Conservation (phyloP, 2,888 invertebrate species). For the Drosophila borborema region DNA sequence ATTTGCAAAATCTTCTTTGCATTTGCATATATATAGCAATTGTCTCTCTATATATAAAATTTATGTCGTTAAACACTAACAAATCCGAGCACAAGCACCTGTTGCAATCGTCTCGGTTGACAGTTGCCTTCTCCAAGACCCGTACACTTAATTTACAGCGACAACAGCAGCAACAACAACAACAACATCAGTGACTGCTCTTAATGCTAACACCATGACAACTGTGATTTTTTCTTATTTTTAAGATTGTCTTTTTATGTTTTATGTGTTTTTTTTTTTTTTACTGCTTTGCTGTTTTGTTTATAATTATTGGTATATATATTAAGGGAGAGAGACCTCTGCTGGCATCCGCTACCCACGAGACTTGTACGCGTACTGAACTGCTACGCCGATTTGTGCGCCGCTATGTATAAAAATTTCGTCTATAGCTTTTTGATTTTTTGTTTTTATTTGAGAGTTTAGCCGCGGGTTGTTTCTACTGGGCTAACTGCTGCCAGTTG, state of each 20-base stretch:
- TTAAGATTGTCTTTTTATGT: background rate
- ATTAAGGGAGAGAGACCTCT: conserved; percentile 64
- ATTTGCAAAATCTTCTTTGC: conserved; percentile 7
- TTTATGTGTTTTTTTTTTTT: conserved; percentile 7
- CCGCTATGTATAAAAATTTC: conserved; percentile 84
- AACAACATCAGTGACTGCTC: conserved; percentile 48
- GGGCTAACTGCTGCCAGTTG: conserved; percentile 11
- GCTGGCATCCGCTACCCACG: conserved; percentile 84
- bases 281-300: conserved; percentile 30
- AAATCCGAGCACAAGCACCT: conserved; percentile 60
- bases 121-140: conserved; percentile 49
- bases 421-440: conserved; percentile 51
- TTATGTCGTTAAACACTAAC: conserved; percentile 14
- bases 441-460: conserved; percentile 1
- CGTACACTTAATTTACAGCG: conserved; percentile 31
- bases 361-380: conserved; percentile 85
- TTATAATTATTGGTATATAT: conserved; percentile 35
- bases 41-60: too few species aligned
- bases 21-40: background rate
- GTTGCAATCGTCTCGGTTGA: conserved; percentile 60
- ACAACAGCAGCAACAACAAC: conserved; percentile 36
- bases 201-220: conserved; percentile 76
- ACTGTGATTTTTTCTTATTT: conserved; percentile 46
- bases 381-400: conserved; percentile 78
- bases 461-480: conserved; percentile 10